phyloP scores from a whole-genome alignment of 2,888 invertebrate genomes.

The Spilarctia lutea region DNA sequence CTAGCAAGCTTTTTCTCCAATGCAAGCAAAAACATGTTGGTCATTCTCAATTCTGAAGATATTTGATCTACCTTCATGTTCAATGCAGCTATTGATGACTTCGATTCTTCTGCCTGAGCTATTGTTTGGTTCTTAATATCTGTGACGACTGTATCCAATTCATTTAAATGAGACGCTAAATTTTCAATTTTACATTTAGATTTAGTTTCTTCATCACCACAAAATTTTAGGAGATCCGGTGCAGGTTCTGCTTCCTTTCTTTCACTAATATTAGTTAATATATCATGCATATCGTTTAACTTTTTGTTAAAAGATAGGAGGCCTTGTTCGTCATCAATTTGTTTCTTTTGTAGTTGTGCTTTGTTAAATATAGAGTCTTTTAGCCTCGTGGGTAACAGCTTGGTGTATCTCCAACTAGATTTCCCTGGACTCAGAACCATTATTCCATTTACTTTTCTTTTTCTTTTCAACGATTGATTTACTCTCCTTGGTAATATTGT shows the following conservation, averaged over 20 bases:
- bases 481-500: conserved; percentile 70
- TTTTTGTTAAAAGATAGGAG: conserved; percentile 66
- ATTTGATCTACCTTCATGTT: conserved; percentile 77
- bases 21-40: conserved; percentile 70
- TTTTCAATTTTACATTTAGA: conserved; percentile 63
- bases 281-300: conserved; percentile 74
- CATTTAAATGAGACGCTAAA: conserved; percentile 66
- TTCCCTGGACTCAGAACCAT: conserved; percentile 77
- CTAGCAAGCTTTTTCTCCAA: conserved; percentile 70
- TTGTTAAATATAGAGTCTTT: conserved; percentile 76
- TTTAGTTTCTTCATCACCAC: conserved; percentile 31
- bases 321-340: conserved; percentile 70
- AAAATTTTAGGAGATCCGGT: conserved; percentile 32
- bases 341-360: conserved; percentile 74
- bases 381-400: conserved; percentile 70
- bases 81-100: conserved; percentile 63
- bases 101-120: conserved; percentile 61
- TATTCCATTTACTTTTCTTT: conserved; percentile 68
- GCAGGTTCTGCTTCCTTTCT: conserved; percentile 36
- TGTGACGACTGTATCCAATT: conserved; percentile 66
- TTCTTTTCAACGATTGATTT: conserved; percentile 70
- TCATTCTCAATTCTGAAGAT: conserved; percentile 69
- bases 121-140: conserved; percentile 68
- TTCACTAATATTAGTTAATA: conserved; percentile 61
- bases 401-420: conserved; percentile 66